A percentile compares a stretch with the other conserved stretches of the same genome.
These are phyloP conservation scores for Drosophila ogumai DNA, from an alignment of 1,140 invertebrate genomes.

Conservation along the genomic window DNA sequence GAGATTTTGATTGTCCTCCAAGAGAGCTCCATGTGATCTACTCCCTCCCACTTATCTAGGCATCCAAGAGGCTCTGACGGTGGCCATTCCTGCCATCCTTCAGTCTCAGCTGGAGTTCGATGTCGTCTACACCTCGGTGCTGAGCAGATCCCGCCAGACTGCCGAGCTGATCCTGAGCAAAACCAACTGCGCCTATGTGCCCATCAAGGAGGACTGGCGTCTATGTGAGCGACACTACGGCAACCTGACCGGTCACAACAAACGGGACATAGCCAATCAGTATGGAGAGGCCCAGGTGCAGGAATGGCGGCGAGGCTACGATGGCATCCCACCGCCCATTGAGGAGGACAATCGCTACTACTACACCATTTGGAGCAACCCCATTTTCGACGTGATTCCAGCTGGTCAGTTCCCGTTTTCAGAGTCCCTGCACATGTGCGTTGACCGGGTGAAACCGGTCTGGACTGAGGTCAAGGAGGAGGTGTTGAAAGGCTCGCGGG, in stretches of 20 bases:
- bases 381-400: constrained; percentile 84
- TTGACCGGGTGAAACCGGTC: constrained; percentile 87
- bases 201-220: constrained; percentile 88
- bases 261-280: constrained; percentile 89
- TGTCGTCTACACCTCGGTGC: constrained; percentile 88
- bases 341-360: constrained; percentile 86
- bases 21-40: background rate
- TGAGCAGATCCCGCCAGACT: constrained; percentile 88
- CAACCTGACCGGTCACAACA: constrained; percentile 89
- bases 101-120: constrained; percentile 90
- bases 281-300: constrained; percentile 89
- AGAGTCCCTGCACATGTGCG: constrained; percentile 90
- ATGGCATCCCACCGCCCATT: constrained; percentile 88
- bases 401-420: constrained; percentile 87
- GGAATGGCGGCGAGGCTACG: constrained; percentile 89
- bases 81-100: constrained; percentile 89
- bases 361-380: constrained; percentile 86
- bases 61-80: constrained; percentile 88
- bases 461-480: constrained; percentile 89
- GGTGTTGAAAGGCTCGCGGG: constrained; percentile 87
- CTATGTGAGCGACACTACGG: constrained; percentile 92
- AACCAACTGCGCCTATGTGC: constrained; percentile 86
- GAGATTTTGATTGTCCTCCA: constrained; percentile 14
- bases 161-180: constrained; percentile 87
- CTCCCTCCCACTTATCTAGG: constrained; percentile 83